Base-by-base conservation (phyloP, 2,888 invertebrate species). In the Synergus itoensis region DNA sequence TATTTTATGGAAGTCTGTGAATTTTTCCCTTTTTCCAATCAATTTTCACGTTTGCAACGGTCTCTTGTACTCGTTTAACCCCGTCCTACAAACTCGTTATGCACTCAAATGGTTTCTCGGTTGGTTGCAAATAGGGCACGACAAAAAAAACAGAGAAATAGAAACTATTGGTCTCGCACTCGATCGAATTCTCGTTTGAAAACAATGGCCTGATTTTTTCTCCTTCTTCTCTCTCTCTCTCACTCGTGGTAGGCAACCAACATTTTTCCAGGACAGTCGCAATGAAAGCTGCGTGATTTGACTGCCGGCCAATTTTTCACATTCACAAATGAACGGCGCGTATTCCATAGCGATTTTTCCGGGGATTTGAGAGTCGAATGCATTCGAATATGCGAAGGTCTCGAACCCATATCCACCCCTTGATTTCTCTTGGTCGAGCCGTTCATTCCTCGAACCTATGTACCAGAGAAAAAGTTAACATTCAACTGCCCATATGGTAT, bases 261-360 rank as follows among this genome's bases (percentile, higher is more conserved):
- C 18, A 18, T 73, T 73, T 28, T 48, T 53, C 9, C 40, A 9
- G 11, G 53, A 57, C 40, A 53, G 73, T 73, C 40, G 73, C 73
- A 57, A 73, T 76, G 76, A 78, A 79, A 83, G 81, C 84, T 79
- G 78, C 83, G 87, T 85, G 86, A 87, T 86, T 86, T 87, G 87
- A 83, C 87, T 82, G 78, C 18, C 80, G 81, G 84, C 85, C 85
- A 84, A 84, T 83, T 77, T 78, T 76, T 18, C 53, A 73, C 73
- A 53, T 73, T 53, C 53, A 36, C 53, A 28, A 53, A 53, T 53
- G 48, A 53, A 73, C 36, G 73, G 2, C 14, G 69, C 28, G 45
- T 69, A 48, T 73, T 73, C 53, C n/a, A 73, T 48, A n/a, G 53
- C n/a, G n/a, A 73, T 40, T 73, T 73, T 73, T 73, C 73, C 48